phyloP scores from a whole-genome alignment of 2,888 invertebrate genomes.

The Eupeodes luniger region DNA sequence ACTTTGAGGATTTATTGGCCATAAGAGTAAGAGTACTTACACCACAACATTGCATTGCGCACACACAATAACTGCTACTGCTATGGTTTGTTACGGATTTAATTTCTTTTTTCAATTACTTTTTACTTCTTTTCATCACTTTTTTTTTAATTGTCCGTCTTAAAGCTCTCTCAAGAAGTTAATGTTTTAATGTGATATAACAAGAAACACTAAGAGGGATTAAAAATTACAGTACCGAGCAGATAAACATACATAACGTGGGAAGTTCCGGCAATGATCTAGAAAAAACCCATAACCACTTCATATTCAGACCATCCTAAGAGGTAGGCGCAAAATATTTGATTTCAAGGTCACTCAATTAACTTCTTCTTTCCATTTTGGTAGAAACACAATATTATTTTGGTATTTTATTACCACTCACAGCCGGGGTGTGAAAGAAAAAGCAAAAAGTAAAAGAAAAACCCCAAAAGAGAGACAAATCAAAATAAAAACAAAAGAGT shows the following conservation, averaged over 20 bases:
- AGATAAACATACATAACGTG: constrained; percentile 5
- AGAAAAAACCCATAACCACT: constrained; percentile 7
- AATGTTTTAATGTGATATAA: constrained; percentile 23
- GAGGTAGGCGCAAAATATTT: background rate
- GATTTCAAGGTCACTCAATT: constrained; percentile 48
- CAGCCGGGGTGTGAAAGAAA: background rate
- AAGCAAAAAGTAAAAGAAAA: constrained; percentile 31
- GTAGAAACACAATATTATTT: background rate
- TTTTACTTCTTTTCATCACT: constrained; percentile 17
- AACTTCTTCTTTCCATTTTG: constrained; percentile 29
- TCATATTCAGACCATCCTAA: constrained; percentile 9
- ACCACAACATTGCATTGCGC: background rate
- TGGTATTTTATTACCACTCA: constrained; percentile 8
- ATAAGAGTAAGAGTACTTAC: background rate
- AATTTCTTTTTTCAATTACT: constrained; percentile 23
- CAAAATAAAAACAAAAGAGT: constrained; percentile 67
- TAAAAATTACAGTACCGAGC: constrained; percentile 1
- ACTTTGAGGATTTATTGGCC: constrained; percentile 30
- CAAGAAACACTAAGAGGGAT: background rate
- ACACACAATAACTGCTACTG: background rate
- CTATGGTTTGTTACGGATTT: background rate
- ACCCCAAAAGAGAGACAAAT: constrained; percentile 33
- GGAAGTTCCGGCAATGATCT: constrained; percentile 22
- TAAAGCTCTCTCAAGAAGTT: background rate
- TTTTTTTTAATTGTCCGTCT: constrained; percentile 21